Conservation (phyloP, 2,888 invertebrate genomes). For the Allophyes oxyacanthae region DNA sequence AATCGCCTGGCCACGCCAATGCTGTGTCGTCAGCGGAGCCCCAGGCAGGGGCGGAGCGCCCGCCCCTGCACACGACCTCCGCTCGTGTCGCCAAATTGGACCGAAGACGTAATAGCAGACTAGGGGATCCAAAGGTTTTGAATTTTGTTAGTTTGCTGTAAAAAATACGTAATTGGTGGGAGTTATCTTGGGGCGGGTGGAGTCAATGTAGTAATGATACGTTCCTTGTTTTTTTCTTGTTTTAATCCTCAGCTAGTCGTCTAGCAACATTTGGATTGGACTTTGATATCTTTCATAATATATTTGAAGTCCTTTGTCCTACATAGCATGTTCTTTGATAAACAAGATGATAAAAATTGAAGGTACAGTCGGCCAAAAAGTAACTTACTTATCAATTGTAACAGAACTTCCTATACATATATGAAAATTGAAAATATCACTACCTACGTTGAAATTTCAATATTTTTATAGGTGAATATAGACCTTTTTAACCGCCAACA, state of each 20-base stretch:
- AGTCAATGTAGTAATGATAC: constrained; percentile 25
- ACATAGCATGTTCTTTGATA: no score
- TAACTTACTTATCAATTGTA: no score
- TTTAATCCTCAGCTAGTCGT: background rate
- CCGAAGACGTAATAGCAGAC: constrained; percentile 44
- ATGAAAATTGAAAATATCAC: no score
- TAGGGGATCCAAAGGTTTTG: constrained; percentile 31
- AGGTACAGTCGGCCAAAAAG: no score
- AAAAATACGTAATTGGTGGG: constrained; percentile 41
- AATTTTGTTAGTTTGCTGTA: constrained; percentile 29
- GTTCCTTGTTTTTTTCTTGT: background rate
- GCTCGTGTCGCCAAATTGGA: constrained; percentile 54
- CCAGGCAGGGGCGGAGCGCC: constrained; percentile 73
- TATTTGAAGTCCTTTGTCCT: no score
- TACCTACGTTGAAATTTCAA: no score
- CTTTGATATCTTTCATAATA: no score
- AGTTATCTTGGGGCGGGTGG: constrained; percentile 9
- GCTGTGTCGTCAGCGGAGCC: constrained; percentile 72
- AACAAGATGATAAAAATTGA: no score
- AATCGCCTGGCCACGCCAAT: constrained; percentile 72
- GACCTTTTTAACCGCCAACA: no score
- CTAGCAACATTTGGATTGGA: background rate
- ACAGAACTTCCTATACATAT: no score
- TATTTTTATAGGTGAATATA: no score
- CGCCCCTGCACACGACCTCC: constrained; percentile 64